phyloP scores from a whole-genome alignment of 2,113 vertebrate species.

The Parotia lawesii region DNA sequence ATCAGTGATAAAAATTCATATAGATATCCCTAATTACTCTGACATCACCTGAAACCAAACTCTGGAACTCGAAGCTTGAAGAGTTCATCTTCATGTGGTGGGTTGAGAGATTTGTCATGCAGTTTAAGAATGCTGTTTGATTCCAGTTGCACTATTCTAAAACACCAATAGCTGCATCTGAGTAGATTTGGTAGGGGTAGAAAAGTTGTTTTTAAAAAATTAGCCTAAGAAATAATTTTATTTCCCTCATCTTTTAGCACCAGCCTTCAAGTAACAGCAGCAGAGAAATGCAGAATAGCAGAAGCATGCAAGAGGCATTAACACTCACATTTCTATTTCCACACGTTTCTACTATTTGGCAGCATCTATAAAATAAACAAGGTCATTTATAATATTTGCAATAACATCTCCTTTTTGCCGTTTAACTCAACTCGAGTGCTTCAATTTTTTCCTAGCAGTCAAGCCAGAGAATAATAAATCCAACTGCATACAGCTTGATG shows the following conservation, averaged over 20 bases:
- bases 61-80: not conserved
- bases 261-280: not conserved
- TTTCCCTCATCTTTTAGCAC: not conserved
- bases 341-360: not conserved
- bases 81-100: not conserved
- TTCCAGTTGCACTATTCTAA: not conserved
- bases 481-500: not conserved
- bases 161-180: not conserved
- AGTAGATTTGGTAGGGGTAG: not conserved
- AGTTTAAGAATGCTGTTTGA: not conserved
- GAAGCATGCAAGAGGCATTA: not conserved
- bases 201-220: not conserved
- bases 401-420: not conserved
- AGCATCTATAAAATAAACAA: not conserved
- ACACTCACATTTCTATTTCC: not conserved
- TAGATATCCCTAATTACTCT: not conserved
- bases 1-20: not conserved
- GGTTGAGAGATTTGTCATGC: not conserved
- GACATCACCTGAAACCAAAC: not conserved
- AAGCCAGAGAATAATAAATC: not conserved
- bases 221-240: not conserved
- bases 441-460: not conserved
- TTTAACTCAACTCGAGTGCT: not conserved
- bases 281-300: not conserved
- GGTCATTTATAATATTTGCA: not conserved